Evolutionary conservation across 2,797 vertebrate genomes (phyloP), one percentile per base, ranked within the genome.

Genomic region (Molossus alvarezi): DNA sequence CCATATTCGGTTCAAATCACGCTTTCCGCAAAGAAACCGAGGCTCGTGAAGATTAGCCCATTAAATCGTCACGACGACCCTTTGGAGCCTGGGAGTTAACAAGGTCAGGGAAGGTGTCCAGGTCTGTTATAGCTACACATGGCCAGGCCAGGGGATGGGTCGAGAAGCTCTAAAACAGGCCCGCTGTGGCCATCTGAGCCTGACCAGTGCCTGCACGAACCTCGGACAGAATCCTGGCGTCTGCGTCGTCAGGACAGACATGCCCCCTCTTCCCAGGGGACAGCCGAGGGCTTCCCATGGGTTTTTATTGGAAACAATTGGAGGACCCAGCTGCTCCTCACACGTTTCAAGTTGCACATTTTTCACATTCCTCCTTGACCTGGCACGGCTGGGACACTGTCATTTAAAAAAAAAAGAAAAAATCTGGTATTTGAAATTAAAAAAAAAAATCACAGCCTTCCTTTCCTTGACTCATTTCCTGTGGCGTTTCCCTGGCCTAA

Each of bases 391-490:
- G 62, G 48, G 95, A 97, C 95, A 95, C 97, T 98, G 97, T 96
- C 98, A 85, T 97, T 83, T 97, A 97, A 97, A 97, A 93, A 62
- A 96, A 82, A 6, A 75, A 73, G 64, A 76, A 96, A 81, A 97
- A 98, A 98, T 98, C 83, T 97, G 97, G 97, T 97, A 98, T 98
- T 98, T 92, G 93, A 97, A 98, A 98, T 96, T 96, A 69, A 69
- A 4, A 67, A 97, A 88, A 57, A 98, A 98, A 98, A 98, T 98
- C 95, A 79, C 93, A 67, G 98, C 96, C 97, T 98, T 97, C 98
- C 98, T 98, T 97, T 98, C 97, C 98, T 93, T 94, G 97, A 95
- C 97, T 98, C 97, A 97, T 97, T 98, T 98, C 98, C 97, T 97
- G 96, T 87, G 25, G 90, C 97, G 97, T 98, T 98, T 97, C 98